Conservation (phyloP, 2,113 vertebrate genomes). For the Pedetes capensis region DNA sequence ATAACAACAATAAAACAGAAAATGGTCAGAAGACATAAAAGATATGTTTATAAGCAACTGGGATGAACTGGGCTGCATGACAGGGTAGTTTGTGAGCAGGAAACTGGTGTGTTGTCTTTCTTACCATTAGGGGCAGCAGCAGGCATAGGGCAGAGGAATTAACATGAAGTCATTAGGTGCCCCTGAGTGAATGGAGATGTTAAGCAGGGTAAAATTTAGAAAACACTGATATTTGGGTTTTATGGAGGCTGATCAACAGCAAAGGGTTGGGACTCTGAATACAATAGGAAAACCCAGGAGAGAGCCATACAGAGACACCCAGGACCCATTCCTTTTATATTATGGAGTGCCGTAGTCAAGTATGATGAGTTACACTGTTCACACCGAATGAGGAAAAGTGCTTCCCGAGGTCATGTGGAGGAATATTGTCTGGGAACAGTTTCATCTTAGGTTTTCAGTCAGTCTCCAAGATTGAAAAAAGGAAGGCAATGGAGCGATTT, state of each 20-base stretch:
- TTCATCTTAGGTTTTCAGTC: neutral
- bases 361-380: neutral
- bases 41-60: neutral
- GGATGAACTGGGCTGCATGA: neutral
- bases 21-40: conserved; percentile 20
- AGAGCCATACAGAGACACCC: neutral
- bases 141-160: neutral
- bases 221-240: neutral
- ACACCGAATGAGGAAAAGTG: neutral
- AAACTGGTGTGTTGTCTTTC: neutral
- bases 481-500: neutral
- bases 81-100: neutral
- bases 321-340: too few relatives aligned
- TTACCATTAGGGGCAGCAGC: neutral
- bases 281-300: neutral
- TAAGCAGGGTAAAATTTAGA: neutral
- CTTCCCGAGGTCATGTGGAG: neutral
- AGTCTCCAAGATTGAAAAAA: neutral
- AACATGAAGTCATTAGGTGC: neutral
- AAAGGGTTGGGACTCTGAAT: neutral
- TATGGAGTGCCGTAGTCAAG: neutral
- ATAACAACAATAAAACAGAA: too few relatives aligned
- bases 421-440: neutral
- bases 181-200: neutral
- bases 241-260: neutral